Evolutionary conservation across 2,888 invertebrate genomes (phyloP).

Genomic region (Stenchaetothrips biformis): DNA sequence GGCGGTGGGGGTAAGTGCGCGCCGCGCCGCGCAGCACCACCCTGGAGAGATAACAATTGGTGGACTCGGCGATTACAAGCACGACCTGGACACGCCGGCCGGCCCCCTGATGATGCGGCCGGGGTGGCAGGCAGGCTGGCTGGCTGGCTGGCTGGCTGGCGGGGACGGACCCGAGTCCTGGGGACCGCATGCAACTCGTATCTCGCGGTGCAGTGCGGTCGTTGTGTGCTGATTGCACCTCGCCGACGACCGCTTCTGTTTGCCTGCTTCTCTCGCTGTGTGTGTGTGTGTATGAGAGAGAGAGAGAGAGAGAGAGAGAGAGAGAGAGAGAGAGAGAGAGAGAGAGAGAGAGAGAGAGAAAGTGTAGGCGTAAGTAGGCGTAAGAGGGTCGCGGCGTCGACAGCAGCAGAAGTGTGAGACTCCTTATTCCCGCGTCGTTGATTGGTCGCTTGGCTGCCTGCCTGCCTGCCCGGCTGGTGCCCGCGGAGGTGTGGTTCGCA

Average conservation of each 20-base stretch:
- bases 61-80: not conserved
- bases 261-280: no score
- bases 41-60: not conserved
- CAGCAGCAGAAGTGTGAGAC: no score
- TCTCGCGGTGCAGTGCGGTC: no score
- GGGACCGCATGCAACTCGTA: not conserved
- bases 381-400: no score
- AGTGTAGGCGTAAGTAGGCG: no score
- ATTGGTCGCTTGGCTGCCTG: not conserved
- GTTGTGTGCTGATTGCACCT: no score
- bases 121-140: not conserved
- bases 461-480: not conserved
- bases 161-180: not conserved
- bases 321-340: no score
- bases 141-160: not conserved
- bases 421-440: not conserved
- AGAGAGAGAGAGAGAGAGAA: no score
- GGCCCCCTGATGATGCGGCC: not conserved
- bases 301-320: no score
- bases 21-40: not conserved
- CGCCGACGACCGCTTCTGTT: no score
- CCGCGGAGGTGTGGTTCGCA: not conserved
- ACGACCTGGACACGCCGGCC: not conserved
- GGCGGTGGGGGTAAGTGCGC: not conserved
- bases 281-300: no score